phyloP scores from a whole-genome alignment of 1,140 invertebrate species.

The Pseudomyrmex concolor region DNA sequence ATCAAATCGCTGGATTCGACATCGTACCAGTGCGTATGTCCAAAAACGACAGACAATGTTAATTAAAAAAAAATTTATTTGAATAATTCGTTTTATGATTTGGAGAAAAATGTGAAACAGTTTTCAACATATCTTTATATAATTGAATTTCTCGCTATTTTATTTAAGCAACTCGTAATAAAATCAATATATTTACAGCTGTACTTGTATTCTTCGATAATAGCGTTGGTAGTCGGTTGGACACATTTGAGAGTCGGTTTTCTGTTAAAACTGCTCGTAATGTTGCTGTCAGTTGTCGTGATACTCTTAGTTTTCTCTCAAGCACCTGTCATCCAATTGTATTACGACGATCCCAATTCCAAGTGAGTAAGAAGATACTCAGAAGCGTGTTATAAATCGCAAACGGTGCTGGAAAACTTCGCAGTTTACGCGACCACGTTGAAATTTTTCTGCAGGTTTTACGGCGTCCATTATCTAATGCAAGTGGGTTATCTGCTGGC shows the following conservation, averaged over 20 bases:
- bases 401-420: neutral
- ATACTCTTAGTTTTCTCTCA: constrained; percentile 77
- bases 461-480: constrained; percentile 88
- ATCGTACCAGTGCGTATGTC: constrained; percentile 58
- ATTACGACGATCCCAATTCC: constrained; percentile 85
- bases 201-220: constrained; percentile 91
- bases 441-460: constrained; percentile 84
- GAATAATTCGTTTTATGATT: too few relatives aligned
- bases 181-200: constrained; percentile 86
- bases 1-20: constrained; percentile 52
- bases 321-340: constrained; percentile 78
- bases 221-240: constrained; percentile 91
- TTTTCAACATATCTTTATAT: too few relatives aligned
- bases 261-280: constrained; percentile 91
- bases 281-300: constrained; percentile 88
- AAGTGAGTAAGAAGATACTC: constrained; percentile 85
- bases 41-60: neutral
- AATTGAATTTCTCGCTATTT: too few relatives aligned
- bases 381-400: constrained; percentile 15
- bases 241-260: constrained; percentile 94
- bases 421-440: neutral
- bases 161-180: neutral
- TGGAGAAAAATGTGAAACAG: too few relatives aligned
- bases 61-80: neutral
- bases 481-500: constrained; percentile 88